Evolutionary conservation across 2,888 invertebrate species (phyloP).

Genomic region (Drosophila pseudotakahashii): DNA sequence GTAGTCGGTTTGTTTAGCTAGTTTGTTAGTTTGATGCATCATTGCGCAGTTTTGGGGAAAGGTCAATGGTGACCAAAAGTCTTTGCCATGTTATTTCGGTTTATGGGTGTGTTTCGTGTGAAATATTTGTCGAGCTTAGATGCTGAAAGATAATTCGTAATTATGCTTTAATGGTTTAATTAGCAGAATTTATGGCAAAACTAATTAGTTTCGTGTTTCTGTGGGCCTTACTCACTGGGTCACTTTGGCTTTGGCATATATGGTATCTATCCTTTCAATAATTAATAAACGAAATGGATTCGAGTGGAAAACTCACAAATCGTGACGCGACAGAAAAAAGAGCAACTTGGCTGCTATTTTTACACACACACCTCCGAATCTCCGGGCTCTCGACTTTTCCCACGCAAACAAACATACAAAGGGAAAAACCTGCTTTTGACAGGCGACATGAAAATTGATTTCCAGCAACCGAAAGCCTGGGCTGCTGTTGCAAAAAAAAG

Average conservation of each 20-base stretch:
- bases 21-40: constrained; percentile 21
- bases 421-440: constrained; percentile 64
- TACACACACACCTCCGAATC: constrained; percentile 36
- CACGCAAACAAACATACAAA: constrained; percentile 21
- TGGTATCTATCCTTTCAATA: constrained; percentile 31
- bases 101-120: constrained; percentile 13
- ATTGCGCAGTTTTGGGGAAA: constrained; percentile 32
- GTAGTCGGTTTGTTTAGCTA: constrained; percentile 28
- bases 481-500: constrained; percentile 26
- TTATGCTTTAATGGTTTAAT: constrained; percentile 35
- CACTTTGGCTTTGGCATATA: not conserved
- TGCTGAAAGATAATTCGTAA: constrained; percentile 17
- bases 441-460: constrained; percentile 73
- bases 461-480: constrained; percentile 37
- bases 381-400: constrained; percentile 6
- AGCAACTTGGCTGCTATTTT: constrained; percentile 59
- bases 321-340: constrained; percentile 69
- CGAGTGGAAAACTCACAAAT: constrained; percentile 68
- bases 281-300: constrained; percentile 65
- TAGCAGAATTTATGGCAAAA: constrained; percentile 34
- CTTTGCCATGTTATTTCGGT: constrained; percentile 6
- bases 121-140: constrained; percentile 18
- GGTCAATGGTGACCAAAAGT: constrained; percentile 38
- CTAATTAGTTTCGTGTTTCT: constrained; percentile 35
- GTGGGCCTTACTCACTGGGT: constrained; percentile 1